A percentile compares a stretch with the other conserved stretches of the same genome.
phyloP scores from a whole-genome alignment of 23 tunicate genomes.

The Aplidium turbinatum region DNA sequence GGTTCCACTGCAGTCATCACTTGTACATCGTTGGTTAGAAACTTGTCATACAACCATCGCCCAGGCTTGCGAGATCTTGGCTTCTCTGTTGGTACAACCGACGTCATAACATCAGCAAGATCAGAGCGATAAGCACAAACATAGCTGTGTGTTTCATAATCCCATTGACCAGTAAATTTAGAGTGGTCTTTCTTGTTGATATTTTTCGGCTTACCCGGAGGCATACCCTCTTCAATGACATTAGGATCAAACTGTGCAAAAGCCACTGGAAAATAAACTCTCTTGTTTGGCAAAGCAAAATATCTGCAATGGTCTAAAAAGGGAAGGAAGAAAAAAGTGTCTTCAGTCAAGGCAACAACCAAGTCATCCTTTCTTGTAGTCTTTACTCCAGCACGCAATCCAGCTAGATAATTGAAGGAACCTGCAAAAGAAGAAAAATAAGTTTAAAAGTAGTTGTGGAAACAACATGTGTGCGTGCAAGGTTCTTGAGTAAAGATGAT shows the following conservation, averaged over 20 bases:
- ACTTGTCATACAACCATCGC: conserved; percentile 45
- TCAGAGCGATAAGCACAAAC: conserved; percentile 52
- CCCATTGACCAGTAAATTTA: conserved; percentile 90
- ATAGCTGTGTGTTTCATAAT: conserved; percentile 41
- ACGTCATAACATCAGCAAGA: conserved; percentile 5
- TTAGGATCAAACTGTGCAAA: conserved; percentile 75
- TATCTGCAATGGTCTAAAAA: conserved; percentile 53
- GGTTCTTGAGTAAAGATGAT: too few relatives aligned
- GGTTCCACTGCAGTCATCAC: conserved; percentile 75
- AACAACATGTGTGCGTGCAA: too few relatives aligned
- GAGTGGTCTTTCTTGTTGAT: conserved; percentile 67
- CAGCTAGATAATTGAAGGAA: conserved; percentile 13
- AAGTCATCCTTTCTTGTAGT: conserved; percentile 33
- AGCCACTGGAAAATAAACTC: conserved; percentile 86
- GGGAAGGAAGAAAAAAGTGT: conserved; percentile 17
- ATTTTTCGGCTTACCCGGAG: conserved; percentile 86
- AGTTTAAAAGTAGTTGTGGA: not conserved
- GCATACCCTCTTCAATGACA: conserved; percentile 78
- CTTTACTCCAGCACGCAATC: conserved; percentile 14
- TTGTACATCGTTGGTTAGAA: conserved; percentile 51
- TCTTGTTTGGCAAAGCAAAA: conserved; percentile 18
- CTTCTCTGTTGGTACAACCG: too few relatives aligned
- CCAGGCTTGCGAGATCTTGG: not conserved
- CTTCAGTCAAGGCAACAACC: conserved; percentile 44
- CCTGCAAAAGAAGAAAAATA: conserved; percentile 19